Percentiles rank a stretch among this genome's conserved stretches.
These are phyloP conservation scores for Scytalopus superciliaris DNA, from an alignment of 2,113 vertebrate genomes.

Conservation along the genomic window DNA sequence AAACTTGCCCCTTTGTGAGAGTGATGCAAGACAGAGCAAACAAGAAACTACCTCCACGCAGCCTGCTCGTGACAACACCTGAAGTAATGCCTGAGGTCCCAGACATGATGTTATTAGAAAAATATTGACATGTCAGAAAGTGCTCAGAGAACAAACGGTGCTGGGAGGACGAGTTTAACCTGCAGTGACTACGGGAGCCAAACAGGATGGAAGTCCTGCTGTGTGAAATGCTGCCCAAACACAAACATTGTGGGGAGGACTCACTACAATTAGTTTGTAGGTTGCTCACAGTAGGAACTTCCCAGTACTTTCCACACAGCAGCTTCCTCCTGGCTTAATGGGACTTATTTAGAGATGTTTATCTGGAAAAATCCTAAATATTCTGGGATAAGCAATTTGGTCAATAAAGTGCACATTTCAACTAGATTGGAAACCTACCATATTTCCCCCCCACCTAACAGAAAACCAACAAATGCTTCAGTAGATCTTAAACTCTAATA, in stretches of 20 bases:
- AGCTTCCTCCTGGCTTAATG: neutral
- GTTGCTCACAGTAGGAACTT: neutral
- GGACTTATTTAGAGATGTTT: neutral
- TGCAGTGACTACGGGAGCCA: neutral
- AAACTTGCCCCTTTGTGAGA: neutral
- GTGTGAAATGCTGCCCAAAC: neutral
- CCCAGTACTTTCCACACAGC: neutral
- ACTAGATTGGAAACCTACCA: neutral
- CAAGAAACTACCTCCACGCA: neutral
- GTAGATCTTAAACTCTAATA: neutral
- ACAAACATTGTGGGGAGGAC: neutral
- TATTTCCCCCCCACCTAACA: neutral
- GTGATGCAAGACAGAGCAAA: neutral
- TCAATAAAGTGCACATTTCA: neutral
- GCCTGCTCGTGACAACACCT: slow-evolving; percentile 21
- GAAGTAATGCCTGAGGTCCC: neutral
- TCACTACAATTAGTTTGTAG: neutral
- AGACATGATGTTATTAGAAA: slow-evolving; percentile 50
- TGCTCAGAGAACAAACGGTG: neutral
- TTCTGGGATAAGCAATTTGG: neutral
- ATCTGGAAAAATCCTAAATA: neutral
- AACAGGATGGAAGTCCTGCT: neutral
- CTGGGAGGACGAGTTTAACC: neutral
- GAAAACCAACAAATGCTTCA: neutral
- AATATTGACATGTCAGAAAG: slow-evolving; percentile 33